These are phyloP conservation scores for Spheniscus humboldti DNA, from an alignment of 2,797 vertebrate species.

Conservation along the genomic window DNA sequence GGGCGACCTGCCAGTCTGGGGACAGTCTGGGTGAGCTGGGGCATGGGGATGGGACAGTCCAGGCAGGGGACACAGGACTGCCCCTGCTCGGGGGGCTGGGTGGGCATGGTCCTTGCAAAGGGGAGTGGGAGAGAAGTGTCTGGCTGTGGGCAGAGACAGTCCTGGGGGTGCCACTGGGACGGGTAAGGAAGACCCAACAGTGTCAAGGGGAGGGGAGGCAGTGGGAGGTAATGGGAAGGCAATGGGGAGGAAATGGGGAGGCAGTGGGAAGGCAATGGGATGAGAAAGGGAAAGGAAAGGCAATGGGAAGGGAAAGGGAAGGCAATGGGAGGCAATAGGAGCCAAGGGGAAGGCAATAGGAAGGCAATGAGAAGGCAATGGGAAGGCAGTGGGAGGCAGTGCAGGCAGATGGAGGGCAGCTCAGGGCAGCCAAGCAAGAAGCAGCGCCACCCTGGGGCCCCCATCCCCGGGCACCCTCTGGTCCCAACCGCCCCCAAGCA, in stretches of 20 bases:
- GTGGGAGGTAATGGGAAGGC: background rate
- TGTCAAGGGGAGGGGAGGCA: background rate
- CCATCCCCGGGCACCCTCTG: too few species aligned
- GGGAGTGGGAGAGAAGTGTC: background rate
- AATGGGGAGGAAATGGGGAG: too few species aligned
- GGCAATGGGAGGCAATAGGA: background rate
- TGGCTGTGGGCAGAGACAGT: background rate
- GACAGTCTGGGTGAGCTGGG: background rate
- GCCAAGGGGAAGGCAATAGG: background rate
- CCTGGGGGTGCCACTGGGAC: background rate
- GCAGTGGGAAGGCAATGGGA: background rate
- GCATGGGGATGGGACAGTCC: fast-evolving
- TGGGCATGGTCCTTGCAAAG: background rate
- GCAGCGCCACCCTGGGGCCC: fast-evolving
- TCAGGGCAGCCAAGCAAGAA: background rate
- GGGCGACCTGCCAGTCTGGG: conserved; percentile 33
- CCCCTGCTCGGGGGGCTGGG: background rate
- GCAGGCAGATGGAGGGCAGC: background rate
- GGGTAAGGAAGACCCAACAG: background rate
- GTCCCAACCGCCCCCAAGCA: background rate
- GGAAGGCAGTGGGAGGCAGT: background rate
- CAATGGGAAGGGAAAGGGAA: background rate
- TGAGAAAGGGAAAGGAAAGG: too few species aligned
- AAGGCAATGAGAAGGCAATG: too few species aligned
- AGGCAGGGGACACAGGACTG: fast-evolving